phyloP scores from a whole-genome alignment of 2,888 invertebrate genomes.

The Sturmia bella region DNA sequence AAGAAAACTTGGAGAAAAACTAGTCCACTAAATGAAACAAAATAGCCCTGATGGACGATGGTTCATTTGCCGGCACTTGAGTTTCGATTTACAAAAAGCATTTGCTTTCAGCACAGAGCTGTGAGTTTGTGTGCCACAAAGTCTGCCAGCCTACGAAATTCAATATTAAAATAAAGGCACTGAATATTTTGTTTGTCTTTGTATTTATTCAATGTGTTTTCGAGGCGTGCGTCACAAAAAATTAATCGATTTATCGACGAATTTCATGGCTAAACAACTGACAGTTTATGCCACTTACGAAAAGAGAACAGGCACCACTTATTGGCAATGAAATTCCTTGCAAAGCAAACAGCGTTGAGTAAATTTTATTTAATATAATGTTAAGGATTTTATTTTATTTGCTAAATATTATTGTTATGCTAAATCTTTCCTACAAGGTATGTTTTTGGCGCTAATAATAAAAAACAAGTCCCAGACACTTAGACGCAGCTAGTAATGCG shows the following conservation, averaged over 20 bases:
- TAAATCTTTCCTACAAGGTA: no score
- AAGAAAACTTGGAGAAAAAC: neutral
- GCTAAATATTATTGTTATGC: neutral
- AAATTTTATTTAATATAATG: slow-evolving; percentile 24
- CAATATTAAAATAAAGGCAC: slow-evolving; percentile 6
- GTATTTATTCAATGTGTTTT: neutral
- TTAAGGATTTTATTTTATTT: slow-evolving; percentile 25
- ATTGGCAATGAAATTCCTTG: neutral
- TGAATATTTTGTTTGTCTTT: neutral
- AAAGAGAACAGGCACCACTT: neutral
- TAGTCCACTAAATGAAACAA: neutral
- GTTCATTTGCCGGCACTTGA: slow-evolving; percentile 61
- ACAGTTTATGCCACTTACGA: slow-evolving; percentile 12
- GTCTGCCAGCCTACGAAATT: neutral
- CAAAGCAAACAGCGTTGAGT: neutral
- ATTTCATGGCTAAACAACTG: slow-evolving; percentile 60
- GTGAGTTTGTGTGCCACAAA: neutral
- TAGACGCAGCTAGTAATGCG: no score
- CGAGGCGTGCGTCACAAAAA: slow-evolving; percentile 46
- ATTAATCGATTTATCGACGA: slow-evolving; percentile 66
- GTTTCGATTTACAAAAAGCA: slow-evolving; percentile 52
- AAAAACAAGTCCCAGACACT: no score
- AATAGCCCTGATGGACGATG: slow-evolving; percentile 48
- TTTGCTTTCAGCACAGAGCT: slow-evolving; percentile 15
- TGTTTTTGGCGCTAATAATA: no score